Base-by-base conservation (phyloP, 2,888 invertebrate species). In the Epiblema foenella region DNA sequence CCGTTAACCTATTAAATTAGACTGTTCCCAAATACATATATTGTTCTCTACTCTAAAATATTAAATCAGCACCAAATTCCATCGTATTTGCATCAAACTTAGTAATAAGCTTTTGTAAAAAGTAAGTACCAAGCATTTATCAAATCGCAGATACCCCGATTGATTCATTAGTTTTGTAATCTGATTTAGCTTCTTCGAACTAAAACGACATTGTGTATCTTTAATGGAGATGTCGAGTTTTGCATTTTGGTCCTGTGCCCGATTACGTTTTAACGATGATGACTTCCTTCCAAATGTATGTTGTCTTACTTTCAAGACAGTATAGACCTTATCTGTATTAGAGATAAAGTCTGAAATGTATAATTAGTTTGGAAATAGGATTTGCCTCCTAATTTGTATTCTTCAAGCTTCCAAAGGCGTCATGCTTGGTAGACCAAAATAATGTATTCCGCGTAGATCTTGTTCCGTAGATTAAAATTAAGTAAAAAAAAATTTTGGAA, bases 201-300 rank as follows among this genome's bases (percentile, higher is more conserved):
- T 62, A 54, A 42, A 54, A 68, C 29, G 42, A 24, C 33, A 46
- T 54, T 79, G 83, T 81, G 81, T 82, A 78, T 80, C 79, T 65
- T 78, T 86, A 85, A 89, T 85, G 84, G 83, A 85, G 83, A 84
- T 79, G 80, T 79, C 80, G 79, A 82, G 77, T 84, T 89, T 88
- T 86, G 83, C 90, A 89, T 91, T 89, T 89, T 89, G 86, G 83
- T 83, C 82, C 86, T 86, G 87, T 88, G 86, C 86, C 83, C 86
- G 90, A 91, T 91, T 89, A 89, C 88, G 83, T 86, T 89, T 89
- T 90, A 90, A 91, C 88, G 90, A 89, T 88, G 89, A 90, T 89
- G 89, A 89, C 86, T 86, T 81, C 79, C 81, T 83, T 77, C 79
- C 74, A 80, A 73, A 75, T 70, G 73, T 75, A 79, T 73, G 78